These are phyloP conservation scores for Psittacula echo DNA, from an alignment of 2,797 vertebrate species.

Conservation along the genomic window DNA sequence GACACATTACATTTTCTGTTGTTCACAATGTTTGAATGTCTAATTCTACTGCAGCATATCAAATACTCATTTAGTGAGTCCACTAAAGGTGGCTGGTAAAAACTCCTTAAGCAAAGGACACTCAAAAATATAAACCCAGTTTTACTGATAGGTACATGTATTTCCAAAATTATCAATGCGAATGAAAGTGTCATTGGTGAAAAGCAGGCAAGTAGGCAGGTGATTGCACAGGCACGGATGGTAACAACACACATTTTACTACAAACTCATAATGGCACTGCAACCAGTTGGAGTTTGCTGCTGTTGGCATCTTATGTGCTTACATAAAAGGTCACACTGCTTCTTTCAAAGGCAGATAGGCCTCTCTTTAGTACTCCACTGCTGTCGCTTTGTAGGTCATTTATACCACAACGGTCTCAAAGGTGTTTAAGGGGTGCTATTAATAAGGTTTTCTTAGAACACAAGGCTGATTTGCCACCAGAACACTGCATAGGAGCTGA, in stretches of 20 bases:
- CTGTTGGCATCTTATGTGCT: neutral
- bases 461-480: neutral
- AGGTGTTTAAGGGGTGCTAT: neutral
- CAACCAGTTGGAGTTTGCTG: neutral
- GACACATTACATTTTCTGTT: neutral
- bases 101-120: neutral
- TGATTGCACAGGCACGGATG: neutral
- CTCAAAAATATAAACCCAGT: neutral
- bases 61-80: neutral
- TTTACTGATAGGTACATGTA: neutral
- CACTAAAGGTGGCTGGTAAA: neutral
- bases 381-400: neutral
- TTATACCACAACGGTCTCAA: neutral
- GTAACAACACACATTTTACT: neutral
- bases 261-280: neutral
- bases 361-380: neutral
- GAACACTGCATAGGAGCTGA: fast-evolving
- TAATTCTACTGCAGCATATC: neutral
- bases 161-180: neutral
- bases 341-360: neutral
- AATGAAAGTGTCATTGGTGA: neutral
- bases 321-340: neutral
- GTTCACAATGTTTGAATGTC: neutral
- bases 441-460: neutral
- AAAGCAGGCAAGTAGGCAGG: neutral